Percentiles rank a stretch among this genome's conserved stretches.
phyloP scores from a whole-genome alignment of 64 coral and sea anemone genomes.

The Montipora foliosa region DNA sequence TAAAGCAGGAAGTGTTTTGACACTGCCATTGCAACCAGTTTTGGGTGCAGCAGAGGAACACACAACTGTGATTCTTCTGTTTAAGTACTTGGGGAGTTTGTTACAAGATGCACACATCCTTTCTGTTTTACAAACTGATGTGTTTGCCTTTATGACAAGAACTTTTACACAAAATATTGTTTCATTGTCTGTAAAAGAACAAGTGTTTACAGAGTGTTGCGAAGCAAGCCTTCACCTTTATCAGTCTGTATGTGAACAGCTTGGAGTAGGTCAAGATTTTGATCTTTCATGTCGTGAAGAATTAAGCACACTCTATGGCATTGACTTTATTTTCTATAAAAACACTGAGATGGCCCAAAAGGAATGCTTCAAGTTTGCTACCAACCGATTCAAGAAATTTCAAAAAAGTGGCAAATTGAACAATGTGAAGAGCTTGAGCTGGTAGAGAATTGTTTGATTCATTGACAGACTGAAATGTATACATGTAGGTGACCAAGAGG shows the following conservation, averaged over 20 bases:
- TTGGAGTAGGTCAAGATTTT: neutral
- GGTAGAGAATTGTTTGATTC: neutral
- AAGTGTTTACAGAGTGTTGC: constrained; percentile 26
- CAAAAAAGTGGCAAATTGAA: constrained; percentile 3
- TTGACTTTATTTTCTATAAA: constrained; percentile 36
- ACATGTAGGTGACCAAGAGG: too few relatives aligned
- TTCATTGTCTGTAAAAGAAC: constrained; percentile 28
- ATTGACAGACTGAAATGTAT: too few relatives aligned
- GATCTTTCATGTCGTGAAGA: constrained; percentile 28
- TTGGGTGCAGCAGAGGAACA: constrained; percentile 33
- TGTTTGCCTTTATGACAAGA: constrained; percentile 47
- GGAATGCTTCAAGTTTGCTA: constrained; percentile 5
- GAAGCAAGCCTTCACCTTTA: constrained; percentile 25
- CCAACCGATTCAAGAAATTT: constrained; percentile 30
- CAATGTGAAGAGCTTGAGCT: constrained; percentile 15
- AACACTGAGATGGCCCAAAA: neutral
- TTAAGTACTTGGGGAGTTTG: constrained; percentile 35
- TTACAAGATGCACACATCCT: constrained; percentile 32
- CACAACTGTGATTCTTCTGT: constrained; percentile 34
- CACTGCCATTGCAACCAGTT: constrained; percentile 36
- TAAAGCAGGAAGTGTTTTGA: neutral
- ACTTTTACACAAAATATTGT: constrained; percentile 22
- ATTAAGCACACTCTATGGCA: neutral
- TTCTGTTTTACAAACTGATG: constrained; percentile 16
- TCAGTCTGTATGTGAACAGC: constrained; percentile 43